Evolutionary conservation across 2,888 invertebrate species (phyloP), one percentile per base, ranked within the genome.

Genomic region (Rosalia funebris): DNA sequence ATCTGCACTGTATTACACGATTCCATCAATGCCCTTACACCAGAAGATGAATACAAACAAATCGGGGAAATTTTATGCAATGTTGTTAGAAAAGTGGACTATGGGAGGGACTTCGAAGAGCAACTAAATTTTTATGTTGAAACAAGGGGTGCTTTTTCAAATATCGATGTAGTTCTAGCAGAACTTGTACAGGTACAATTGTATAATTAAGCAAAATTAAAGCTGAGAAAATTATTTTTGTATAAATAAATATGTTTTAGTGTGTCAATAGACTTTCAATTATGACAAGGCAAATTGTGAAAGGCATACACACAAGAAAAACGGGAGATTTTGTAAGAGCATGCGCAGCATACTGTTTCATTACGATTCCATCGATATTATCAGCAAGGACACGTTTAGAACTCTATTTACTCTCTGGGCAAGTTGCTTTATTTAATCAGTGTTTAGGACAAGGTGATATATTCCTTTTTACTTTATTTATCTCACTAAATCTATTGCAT

Each of bases 121-220:
- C 95, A 96, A 79, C 84, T 99, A 7, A 90, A 90, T 76, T 98
- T 97, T 83, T 97, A 94, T 80, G 97, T 95, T 0, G 96, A 97
- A 79, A 92, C 95, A 10, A 86, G 98, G 68, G 91, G 92, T 3
- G 87, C 91, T 0, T 97, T 98, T 82, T 91, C 92, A 47, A 96
- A 96, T 83, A 84, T 98, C 34, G 97, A 98, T 79, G 83, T 89
- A 1, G 95, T 97, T 11, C 89, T 96, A 39, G 85, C 90, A 32
- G 90, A 93, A 53, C 84, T 98, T 34, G 92, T 98, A 0, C 94
- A 95, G 82, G 93, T 93, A 80, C 80, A 82, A 17, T 11, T 11
- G 31, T 16, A 17, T 17, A 14, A 9, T 10, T 53, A 5, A 25
- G 31, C 14, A 44, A 34, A 17, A 16, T 45, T 37, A n/a, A n/a